Evolutionary conservation across 2,797 vertebrate genomes (phyloP).

Genomic region (Vultur gryphus): DNA sequence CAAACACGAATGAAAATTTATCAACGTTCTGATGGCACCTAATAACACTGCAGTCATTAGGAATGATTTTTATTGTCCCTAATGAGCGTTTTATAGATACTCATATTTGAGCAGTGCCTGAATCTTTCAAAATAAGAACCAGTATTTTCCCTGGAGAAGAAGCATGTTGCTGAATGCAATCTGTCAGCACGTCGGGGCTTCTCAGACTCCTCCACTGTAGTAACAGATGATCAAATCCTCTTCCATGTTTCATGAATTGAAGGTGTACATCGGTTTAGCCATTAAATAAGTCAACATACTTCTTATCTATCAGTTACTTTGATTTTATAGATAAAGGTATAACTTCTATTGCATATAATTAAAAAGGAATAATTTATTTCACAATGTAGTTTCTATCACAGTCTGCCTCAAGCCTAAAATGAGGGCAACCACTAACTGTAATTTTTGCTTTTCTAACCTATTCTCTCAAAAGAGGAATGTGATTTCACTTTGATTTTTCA

Average conservation of each 20-base stretch:
- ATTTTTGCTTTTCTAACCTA: slow-evolving; percentile 39
- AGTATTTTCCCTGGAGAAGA: slow-evolving; percentile 29
- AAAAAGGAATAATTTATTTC: slow-evolving; percentile 68
- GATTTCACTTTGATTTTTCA: slow-evolving; percentile 48
- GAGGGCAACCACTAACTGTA: slow-evolving; percentile 39
- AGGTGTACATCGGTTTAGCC: slow-evolving; percentile 58
- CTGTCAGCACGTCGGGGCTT: background rate
- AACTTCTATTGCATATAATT: slow-evolving; percentile 55
- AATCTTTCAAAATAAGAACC: slow-evolving; percentile 43
- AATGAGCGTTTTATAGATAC: slow-evolving; percentile 47
- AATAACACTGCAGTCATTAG: slow-evolving; percentile 30
- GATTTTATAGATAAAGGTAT: slow-evolving; percentile 64
- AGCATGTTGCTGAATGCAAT: slow-evolving; percentile 36
- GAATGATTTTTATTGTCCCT: slow-evolving; percentile 59
- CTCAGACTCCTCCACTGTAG: background rate
- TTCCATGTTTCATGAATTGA: slow-evolving; percentile 48
- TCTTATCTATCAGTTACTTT: slow-evolving; percentile 57
- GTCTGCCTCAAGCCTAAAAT: slow-evolving; percentile 51
- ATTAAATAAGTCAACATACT: slow-evolving; percentile 46
- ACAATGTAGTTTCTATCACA: slow-evolving; percentile 44
- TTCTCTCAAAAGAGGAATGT: slow-evolving; percentile 25
- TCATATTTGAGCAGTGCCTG: slow-evolving; percentile 33
- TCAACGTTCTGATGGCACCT: slow-evolving; percentile 24
- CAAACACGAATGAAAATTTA: slow-evolving; percentile 28
- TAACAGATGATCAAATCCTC: slow-evolving; percentile 49